Conservation (phyloP, 2,797 vertebrate genomes). For the Euthynnus affinis region DNA sequence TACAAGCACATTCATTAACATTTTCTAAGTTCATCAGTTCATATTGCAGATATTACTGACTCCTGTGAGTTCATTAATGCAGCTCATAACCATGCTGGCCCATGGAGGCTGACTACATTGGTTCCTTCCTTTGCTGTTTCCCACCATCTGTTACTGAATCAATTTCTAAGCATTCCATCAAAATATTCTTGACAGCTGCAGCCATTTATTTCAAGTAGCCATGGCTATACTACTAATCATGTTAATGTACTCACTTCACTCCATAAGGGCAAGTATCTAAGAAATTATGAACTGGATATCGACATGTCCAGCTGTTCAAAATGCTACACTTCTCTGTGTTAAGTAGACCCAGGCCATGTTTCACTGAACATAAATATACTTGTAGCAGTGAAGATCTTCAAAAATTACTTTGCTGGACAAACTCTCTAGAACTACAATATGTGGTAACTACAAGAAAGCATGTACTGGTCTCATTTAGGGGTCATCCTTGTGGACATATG, state of each 20-base stretch:
- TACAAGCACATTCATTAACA: neutral
- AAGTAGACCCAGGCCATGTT: constrained; percentile 23
- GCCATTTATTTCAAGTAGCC: constrained; percentile 48
- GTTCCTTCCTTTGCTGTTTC: constrained; percentile 20
- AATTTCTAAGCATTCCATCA: constrained; percentile 25
- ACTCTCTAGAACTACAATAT: constrained; percentile 22
- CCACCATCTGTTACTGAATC: constrained; percentile 34
- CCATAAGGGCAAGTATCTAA: constrained; percentile 5
- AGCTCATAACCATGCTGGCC: constrained; percentile 28
- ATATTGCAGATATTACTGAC: constrained; percentile 32
- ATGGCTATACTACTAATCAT: constrained; percentile 34
- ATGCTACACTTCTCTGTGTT: constrained; percentile 14
- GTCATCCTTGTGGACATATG: no score
- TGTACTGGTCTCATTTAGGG: no score
- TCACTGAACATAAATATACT: constrained; percentile 20
- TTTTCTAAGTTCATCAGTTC: constrained; percentile 30
- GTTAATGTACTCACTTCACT: constrained; percentile 14
- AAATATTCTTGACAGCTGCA: constrained; percentile 18
- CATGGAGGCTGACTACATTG: neutral
- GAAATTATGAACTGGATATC: neutral
- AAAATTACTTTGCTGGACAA: constrained; percentile 23
- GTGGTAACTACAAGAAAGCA: constrained; percentile 9
- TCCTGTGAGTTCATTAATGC: constrained; percentile 43
- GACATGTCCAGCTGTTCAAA: constrained; percentile 8
- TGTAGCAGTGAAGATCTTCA: constrained; percentile 1